Evolutionary conservation across 2,113 vertebrate species (phyloP).

Genomic region (Scomber colias): DNA sequence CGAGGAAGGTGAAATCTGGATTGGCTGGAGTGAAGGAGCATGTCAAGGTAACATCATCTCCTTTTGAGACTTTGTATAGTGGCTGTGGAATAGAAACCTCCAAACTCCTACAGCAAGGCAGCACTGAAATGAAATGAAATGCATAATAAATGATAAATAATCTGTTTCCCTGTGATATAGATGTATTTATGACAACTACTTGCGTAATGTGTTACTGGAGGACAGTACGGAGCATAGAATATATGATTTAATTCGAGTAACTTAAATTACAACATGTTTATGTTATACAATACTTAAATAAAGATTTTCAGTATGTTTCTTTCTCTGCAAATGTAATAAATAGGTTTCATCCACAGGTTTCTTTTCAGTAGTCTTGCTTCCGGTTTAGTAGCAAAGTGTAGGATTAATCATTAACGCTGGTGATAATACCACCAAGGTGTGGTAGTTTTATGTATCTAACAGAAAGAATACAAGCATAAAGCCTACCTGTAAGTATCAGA

Average conservation of each 20-base stretch:
- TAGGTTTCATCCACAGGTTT: not conserved
- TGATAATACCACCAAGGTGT: constrained; percentile 62
- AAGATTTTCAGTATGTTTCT: not conserved
- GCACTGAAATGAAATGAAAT: constrained; percentile 75
- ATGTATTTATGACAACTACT: not conserved
- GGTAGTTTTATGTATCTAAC: constrained; percentile 38
- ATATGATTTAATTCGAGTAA: not conserved
- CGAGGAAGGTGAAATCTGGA: rapidly evolving
- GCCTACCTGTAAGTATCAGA: constrained; percentile 72
- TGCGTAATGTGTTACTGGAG: not conserved
- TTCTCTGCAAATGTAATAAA: not conserved
- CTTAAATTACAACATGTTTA: not conserved
- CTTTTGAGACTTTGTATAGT: constrained; percentile 78
- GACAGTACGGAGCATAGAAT: not conserved
- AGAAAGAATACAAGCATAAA: constrained; percentile 21
- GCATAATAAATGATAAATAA: not conserved
- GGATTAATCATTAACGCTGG: constrained; percentile 70
- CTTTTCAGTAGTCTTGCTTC: constrained; percentile 17
- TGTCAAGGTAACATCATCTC: constrained; percentile 72
- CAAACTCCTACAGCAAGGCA: constrained; percentile 76
- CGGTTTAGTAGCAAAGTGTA: constrained; percentile 13
- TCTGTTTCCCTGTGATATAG: not conserved
- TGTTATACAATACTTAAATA: too few species aligned
- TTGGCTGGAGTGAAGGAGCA: constrained; percentile 81
- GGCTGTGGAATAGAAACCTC: constrained; percentile 77